Evolutionary conservation across 2,797 vertebrate genomes (phyloP).

Genomic region (Acomys russatus): DNA sequence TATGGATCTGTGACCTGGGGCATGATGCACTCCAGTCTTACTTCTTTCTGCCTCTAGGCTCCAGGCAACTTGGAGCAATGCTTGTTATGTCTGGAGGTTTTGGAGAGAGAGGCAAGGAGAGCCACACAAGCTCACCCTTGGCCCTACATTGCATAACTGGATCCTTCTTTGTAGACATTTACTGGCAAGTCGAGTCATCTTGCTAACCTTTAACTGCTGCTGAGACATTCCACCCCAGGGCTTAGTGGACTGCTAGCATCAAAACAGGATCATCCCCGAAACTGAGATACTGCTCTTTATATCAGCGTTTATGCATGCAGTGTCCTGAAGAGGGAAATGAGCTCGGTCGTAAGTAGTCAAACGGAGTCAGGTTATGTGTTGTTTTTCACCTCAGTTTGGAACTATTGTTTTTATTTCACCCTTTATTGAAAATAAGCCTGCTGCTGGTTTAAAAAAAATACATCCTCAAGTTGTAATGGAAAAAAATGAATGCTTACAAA

Average conservation of each 20-base stretch:
- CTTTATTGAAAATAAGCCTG: constrained; percentile 39
- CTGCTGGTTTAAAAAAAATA: not conserved
- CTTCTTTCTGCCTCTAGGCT: not conserved
- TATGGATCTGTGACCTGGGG: not conserved
- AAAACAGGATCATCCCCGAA: not conserved
- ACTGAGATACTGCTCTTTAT: not conserved
- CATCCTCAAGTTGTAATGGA: not conserved
- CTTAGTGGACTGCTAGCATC: not conserved
- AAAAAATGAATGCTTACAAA: not conserved
- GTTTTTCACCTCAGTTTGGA: constrained; percentile 17
- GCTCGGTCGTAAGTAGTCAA: not conserved
- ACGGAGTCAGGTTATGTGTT: not conserved
- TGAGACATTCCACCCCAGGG: constrained; percentile 15
- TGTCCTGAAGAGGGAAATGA: not conserved
- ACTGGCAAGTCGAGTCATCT: not conserved
- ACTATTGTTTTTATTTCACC: constrained; percentile 3
- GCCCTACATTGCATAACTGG: not conserved
- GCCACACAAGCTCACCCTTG: not conserved
- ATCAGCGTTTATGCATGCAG: not conserved
- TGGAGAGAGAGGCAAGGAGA: not conserved
- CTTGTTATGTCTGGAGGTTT: not conserved
- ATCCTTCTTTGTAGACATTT: constrained; percentile 28
- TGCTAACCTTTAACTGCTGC: constrained; percentile 3
- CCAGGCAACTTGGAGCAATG: not conserved
- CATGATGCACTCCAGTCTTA: not conserved